Evolutionary conservation across 2,113 vertebrate species (phyloP), one percentile per base, ranked within the genome.

Genomic region (Tupaia chinensis): DNA sequence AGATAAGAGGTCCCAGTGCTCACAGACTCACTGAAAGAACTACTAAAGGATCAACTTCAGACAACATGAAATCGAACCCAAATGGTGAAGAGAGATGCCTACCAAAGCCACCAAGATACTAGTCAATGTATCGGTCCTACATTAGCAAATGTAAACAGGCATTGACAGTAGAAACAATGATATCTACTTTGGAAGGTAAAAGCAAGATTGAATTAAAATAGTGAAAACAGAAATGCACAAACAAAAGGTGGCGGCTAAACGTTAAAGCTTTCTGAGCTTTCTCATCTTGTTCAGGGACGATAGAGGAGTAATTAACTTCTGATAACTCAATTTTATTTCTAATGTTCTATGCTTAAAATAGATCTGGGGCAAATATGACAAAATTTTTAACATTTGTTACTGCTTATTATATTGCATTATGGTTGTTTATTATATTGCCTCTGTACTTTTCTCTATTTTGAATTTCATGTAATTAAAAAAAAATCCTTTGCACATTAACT

Each of bases 381-480:
- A 87, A 63, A 74, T 93, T 65, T 65, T 77, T 60, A 96, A 87
- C 96, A 82, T 95, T 93, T 91, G 69, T 83, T 92, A 93, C 83
- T 90, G 84, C 85, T 89, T 79, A 29, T 86, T 92, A 32, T 80
- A 83, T 87, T 82, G 88, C 60, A 74, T 94, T 81, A 53, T 66
- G 76, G 68, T 79, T 82, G 80, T 97, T 95, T 96, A 87, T 93
- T 95, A 90, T 69, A 93, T 82, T 56, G 27, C 88, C 32, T 87
- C 77, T 79, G 56, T 78, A 65, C 16, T 78, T 91, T 94, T 83
- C 61, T 74, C 76, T 93, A 76, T 79, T 90, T 90, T 93, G 68
- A 56, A 95, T 92, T 97, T 94, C 60, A 34, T 70, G n/a, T 95
- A 95, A 93, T 97, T 97, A 80, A 91, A 96, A 97, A 90, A 87